Evolutionary conservation across 37 sponge, comb jelly and placozoan species (phyloP), one percentile per base, ranked within the genome.

Genomic region (Geodia barretti): DNA sequence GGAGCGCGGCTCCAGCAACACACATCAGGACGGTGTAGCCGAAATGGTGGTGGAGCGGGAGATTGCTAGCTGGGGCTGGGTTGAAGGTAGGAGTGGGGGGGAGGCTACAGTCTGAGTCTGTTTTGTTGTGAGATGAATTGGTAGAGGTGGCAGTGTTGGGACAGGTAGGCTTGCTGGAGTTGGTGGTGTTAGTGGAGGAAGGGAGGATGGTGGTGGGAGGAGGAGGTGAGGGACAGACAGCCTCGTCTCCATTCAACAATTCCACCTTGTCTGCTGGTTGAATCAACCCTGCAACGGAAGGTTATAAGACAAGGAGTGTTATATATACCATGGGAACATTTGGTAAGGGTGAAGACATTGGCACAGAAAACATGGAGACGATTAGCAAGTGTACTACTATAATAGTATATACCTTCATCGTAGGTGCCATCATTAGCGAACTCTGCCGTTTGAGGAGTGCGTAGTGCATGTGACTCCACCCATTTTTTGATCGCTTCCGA

Each of bases 381-480:
- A 20, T 59, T 14, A 21, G 60, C 20, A 59, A 21, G 20, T 59
- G 60, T 59, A 21, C 19, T 59, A 20, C 14, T 20, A 20, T 59
- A 20, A 14, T 21, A 20, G 14, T 14, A 59, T 59, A 59, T 23
- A 89, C 95, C 87, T 61, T 79, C 28, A 40, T 67, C 35, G 62
- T 90, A 94, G n/a, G 20, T 8, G 2, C 86, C 86, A 78, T 87
- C 73, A 11, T 42, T 58, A 21, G 59, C 20, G 41, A 65, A 70
- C 14, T 47, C 54, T 47, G 7, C 14, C 7, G 54, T 47, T 14
- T 17, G 54, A 17, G 54, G 7, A 17, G 7, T 14, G 11, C 14
- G 54, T 29, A 90, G 73, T 0, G 88, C 88, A n/a, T 87, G 84
- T 0, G 39, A 40, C 38, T 14, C 21, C 14, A 94, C 75, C 95